Base-by-base conservation (phyloP, 64 coral and sea anemone genomes). In the Porites australiensis region DNA sequence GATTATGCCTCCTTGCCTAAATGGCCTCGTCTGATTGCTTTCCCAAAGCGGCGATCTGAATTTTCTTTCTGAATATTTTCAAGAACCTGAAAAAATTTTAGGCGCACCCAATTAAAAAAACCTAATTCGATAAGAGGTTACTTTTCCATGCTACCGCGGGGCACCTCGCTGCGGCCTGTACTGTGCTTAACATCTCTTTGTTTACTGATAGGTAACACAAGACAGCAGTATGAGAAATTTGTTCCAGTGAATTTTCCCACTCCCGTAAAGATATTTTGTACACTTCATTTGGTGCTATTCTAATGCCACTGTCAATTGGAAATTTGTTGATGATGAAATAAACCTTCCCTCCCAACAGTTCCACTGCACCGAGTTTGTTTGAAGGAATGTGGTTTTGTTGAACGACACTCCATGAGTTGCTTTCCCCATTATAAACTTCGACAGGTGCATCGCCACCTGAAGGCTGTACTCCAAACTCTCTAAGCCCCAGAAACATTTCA, bases 251-350 rank as follows among this genome's bases (percentile, higher is more conserved):
- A 22, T 74, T 62, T 57, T 72, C 53, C 88, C 88, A 91, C 19
- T 72, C 49, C 6, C 58, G 5, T 14, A 83, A 69, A 59, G 23
- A 72, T 48, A 83, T 50, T 6, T 82, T 65, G 59, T 73, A 91
- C 27, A 90, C 75, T 49, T 90, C 75, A 21, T 21, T 75, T 12
- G 88, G 88, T n/a, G 88, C 46, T 13, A 90, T 91, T 48, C 79
- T 72, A 49, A 91, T 74, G 8, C 68, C 79, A 50, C 89, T 91
- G 20, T 91, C 89, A 50, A 83, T 13, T 79, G 58, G 64, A 82
- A 72, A 48, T 46, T 23, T 11, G 54, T 72, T 82, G 12, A 62
- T 61, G 65, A 91, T 62, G 43, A 91, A 91, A 74, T 73, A 91
- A 15, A 91, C 89, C 49, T 45, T 74, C 12, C 79, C 74, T 22